Evolutionary conservation across 1,140 invertebrate genomes (phyloP).

Genomic region (Pissodes strobi): DNA sequence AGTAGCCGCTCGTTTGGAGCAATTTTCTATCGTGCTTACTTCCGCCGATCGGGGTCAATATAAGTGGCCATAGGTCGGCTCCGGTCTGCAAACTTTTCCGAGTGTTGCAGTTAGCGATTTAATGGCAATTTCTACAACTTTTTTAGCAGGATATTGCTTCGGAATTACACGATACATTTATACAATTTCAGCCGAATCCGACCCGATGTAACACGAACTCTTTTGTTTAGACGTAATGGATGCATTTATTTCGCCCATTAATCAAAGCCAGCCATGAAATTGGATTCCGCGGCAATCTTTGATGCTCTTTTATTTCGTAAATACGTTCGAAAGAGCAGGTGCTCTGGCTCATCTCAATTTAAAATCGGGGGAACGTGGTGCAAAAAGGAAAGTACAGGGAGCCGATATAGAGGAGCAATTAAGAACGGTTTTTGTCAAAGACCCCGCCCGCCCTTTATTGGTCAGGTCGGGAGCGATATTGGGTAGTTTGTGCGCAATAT

Average conservation of each 20-base stretch:
- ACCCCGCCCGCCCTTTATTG: conserved; percentile 3
- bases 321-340: conserved; percentile 6
- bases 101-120: conserved; percentile 21
- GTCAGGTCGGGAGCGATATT: background rate
- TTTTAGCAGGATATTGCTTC: conserved; percentile 2
- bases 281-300: conserved; percentile 13
- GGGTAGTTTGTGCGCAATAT: too few species aligned
- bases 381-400: too few species aligned
- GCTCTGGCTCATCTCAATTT: conserved; percentile 14
- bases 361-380: conserved; percentile 8
- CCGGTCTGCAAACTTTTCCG: conserved; percentile 20
- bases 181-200: background rate
- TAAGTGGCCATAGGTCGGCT: conserved; percentile 21
- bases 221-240: background rate
- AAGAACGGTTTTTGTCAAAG: conserved; percentile 17
- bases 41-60: conserved; percentile 14
- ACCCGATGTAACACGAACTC: background rate
- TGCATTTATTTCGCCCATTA: conserved; percentile 1
- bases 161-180: background rate
- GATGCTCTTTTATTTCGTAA: conserved; percentile 11
- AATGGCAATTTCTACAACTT: conserved; percentile 10
- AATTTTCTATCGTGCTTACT: conserved; percentile 12
- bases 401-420: conserved; percentile 12
- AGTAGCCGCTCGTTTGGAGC: conserved; percentile 6
- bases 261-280: conserved; percentile 3